Conservation (phyloP, 2,888 invertebrate genomes). For the Lepidocyrtinus sp. region DNA sequence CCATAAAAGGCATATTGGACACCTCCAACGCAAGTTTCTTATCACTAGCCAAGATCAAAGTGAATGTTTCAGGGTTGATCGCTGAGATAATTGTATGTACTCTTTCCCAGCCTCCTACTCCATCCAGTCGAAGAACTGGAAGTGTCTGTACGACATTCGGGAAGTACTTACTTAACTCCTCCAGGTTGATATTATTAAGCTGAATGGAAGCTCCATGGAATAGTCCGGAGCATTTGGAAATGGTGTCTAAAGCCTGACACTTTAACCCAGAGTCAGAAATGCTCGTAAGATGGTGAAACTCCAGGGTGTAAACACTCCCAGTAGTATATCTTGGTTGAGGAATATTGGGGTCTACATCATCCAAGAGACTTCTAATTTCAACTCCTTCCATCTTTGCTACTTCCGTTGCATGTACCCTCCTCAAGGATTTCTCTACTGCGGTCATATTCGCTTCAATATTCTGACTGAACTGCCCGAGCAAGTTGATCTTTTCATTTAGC, state of each 20-base stretch:
- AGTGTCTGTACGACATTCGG: neutral
- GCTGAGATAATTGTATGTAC: no score
- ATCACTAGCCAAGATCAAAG: no score
- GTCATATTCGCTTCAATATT: slow-evolving; percentile 14
- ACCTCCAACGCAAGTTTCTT: no score
- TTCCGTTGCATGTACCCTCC: slow-evolving; percentile 22
- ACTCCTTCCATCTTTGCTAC: neutral
- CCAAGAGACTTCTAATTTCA: no score
- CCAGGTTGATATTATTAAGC: neutral
- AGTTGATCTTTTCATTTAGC: slow-evolving; percentile 20
- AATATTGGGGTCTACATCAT: neutral
- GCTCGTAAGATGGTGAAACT: slow-evolving; percentile 45
- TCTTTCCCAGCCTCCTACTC: neutral
- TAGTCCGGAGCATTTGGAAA: neutral
- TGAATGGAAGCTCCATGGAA: neutral
- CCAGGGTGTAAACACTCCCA: slow-evolving; percentile 5
- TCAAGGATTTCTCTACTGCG: slow-evolving; percentile 28
- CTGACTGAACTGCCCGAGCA: slow-evolving; percentile 19
- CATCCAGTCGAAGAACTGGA: neutral
- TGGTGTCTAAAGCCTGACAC: slow-evolving; percentile 47
- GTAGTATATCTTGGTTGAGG: neutral
- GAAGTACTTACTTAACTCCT: neutral
- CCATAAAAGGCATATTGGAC: no score
- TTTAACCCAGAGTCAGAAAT: slow-evolving; percentile 23
- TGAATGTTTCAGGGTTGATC: no score